These are phyloP conservation scores for Apostichopus japonicus DNA, from an alignment of 35 echinoderm and acorn worm genomes.

Conservation along the genomic window DNA sequence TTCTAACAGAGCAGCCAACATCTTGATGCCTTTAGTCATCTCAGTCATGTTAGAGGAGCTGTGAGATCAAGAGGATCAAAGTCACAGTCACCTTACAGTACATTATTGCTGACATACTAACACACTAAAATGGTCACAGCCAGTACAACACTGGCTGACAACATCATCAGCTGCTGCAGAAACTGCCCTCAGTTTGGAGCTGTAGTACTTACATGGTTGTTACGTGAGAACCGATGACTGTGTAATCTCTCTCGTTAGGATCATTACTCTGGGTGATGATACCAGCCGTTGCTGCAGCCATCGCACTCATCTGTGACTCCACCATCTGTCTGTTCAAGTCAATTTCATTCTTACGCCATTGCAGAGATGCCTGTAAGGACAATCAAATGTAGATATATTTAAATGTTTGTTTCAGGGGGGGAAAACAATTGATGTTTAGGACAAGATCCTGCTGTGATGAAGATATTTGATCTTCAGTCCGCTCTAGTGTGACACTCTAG, in stretches of 20 bases:
- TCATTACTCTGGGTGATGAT: constrained; percentile 79
- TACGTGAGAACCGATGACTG: constrained; percentile 84
- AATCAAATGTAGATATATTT: neutral
- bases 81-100: too few relatives aligned
- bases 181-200: constrained; percentile 70
- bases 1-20: constrained; percentile 79
- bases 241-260: constrained; percentile 88
- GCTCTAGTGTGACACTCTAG: too few relatives aligned
- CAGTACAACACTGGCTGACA: constrained; percentile 77
- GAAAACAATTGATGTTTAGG: too few relatives aligned
- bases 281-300: constrained; percentile 94
- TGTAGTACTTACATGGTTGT: constrained; percentile 89
- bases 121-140: constrained; percentile 83
- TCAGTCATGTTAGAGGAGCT: constrained; percentile 95
- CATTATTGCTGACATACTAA: constrained; percentile 53
- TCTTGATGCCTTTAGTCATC: constrained; percentile 92
- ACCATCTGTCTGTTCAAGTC: constrained; percentile 89
- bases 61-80: neutral
- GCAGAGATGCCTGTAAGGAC: constrained; percentile 66
- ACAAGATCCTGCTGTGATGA: too few relatives aligned
- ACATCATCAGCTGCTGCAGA: constrained; percentile 82
- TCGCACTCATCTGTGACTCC: constrained; percentile 92
- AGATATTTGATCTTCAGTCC: too few relatives aligned
- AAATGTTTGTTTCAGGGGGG: neutral
- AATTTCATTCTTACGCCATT: constrained; percentile 86